Evolutionary conservation across 2,113 vertebrate genomes (phyloP).

Genomic region (Herpetotheres cachinnans): DNA sequence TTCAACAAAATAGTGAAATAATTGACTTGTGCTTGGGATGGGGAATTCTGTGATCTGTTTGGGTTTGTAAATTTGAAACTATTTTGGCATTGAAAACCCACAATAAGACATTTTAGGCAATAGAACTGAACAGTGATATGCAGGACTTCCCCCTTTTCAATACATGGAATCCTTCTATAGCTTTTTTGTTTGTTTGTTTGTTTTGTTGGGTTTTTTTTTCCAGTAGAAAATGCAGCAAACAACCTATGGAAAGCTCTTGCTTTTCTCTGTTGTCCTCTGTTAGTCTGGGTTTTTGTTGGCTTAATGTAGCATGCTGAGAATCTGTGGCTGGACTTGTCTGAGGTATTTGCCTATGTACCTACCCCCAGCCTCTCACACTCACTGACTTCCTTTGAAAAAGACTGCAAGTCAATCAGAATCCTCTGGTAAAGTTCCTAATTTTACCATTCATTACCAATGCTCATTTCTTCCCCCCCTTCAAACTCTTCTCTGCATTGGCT

Average conservation of each 20-base stretch:
- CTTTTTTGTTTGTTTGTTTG: neutral
- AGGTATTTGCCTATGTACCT: neutral
- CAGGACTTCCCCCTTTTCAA: neutral
- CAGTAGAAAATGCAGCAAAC: neutral
- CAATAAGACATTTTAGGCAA: neutral
- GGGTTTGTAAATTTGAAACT: neutral
- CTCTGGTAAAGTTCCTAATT: neutral
- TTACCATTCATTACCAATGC: neutral
- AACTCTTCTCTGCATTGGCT: neutral
- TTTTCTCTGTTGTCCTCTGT: neutral
- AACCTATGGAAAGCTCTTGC: neutral
- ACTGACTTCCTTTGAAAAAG: neutral
- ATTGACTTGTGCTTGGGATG: neutral
- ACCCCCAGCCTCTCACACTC: neutral
- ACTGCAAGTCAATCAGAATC: neutral
- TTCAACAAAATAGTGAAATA: neutral
- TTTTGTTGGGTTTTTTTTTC: neutral
- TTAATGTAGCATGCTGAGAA: neutral
- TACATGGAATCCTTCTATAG: neutral
- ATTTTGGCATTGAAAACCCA: neutral
- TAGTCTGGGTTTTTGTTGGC: neutral
- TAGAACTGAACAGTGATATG: neutral
- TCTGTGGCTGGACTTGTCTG: neutral
- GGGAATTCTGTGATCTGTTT: neutral
- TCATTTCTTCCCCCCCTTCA: neutral